phyloP scores from a whole-genome alignment of 2,797 vertebrate genomes.

The Podarcis siculus region DNA sequence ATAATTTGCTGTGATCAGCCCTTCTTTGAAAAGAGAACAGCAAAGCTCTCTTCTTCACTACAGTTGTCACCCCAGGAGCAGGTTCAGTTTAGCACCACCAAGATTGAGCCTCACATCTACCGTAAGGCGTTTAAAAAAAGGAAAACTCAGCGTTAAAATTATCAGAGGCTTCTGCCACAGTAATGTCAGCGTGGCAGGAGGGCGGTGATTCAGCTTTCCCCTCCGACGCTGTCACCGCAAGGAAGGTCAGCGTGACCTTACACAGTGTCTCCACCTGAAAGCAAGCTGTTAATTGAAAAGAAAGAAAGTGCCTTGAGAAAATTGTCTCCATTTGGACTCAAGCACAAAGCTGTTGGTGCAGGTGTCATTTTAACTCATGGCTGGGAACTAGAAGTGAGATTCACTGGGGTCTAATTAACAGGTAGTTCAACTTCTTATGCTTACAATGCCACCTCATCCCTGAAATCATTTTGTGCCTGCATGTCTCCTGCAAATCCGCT shows the following conservation, averaged over 20 bases:
- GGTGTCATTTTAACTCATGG: background rate
- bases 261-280: slow-evolving; percentile 7
- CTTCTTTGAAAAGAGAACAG: slow-evolving; percentile 17
- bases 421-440: background rate
- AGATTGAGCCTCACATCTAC: background rate
- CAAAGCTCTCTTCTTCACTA: background rate
- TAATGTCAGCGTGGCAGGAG: background rate
- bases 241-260: background rate
- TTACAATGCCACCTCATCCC: background rate
- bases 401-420: background rate
- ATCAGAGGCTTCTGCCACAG: background rate
- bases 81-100: slow-evolving; percentile 29
- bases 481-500: background rate
- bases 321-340: slow-evolving; percentile 6
- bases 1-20: background rate
- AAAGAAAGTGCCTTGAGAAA: slow-evolving; percentile 1
- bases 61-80: background rate
- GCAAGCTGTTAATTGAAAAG: slow-evolving; percentile 3
- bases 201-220: background rate
- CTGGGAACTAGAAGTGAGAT: background rate
- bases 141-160: background rate
- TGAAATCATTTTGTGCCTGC: background rate
- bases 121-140: slow-evolving; percentile 19
- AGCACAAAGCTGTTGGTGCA: background rate
- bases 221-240: background rate